Percentiles rank a stretch among this genome's conserved stretches.
Evolutionary conservation across 2,888 invertebrate genomes (phyloP).

Genomic region (Prosopocoilus inquinatus): DNA sequence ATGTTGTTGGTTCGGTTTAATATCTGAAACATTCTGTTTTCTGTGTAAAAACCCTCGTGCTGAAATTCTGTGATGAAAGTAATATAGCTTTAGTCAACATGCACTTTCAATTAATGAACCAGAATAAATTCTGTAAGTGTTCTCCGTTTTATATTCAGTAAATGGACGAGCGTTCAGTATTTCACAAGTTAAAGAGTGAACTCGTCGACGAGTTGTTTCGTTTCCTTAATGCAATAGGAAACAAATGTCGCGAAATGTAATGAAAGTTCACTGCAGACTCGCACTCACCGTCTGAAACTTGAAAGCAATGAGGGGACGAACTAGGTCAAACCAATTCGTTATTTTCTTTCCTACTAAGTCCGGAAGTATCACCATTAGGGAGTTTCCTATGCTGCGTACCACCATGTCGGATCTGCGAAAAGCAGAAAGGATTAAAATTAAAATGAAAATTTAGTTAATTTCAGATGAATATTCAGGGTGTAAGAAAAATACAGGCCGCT

Average conservation of each 20-base stretch:
- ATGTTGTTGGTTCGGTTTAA: conserved; percentile 94
- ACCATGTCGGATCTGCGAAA: conserved; percentile 76
- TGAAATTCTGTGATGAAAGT: too few relatives aligned
- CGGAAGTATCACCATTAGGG: conserved; percentile 84
- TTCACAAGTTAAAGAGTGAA: too few relatives aligned
- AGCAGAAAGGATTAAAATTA: neutral
- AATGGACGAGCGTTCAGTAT: too few relatives aligned
- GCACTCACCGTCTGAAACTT: conserved; percentile 87
- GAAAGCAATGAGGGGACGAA: conserved; percentile 90
- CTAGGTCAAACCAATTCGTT: conserved; percentile 87
- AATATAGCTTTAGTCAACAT: too few relatives aligned
- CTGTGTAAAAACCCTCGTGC: conserved; percentile 7
- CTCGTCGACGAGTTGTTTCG: too few relatives aligned
- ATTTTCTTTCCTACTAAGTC: conserved; percentile 86
- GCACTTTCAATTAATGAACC: too few relatives aligned
- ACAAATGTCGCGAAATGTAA: neutral
- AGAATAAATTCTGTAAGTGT: too few relatives aligned
- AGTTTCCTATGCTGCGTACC: conserved; percentile 86
- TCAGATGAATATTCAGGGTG: neutral
- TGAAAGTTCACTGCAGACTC: neutral
- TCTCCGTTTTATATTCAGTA: too few relatives aligned
- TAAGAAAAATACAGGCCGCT: too few relatives aligned
- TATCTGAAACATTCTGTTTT: conserved; percentile 61
- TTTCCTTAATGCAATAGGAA: too few relatives aligned
- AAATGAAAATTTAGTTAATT: neutral